Conservation (phyloP, 2,113 vertebrate species). For the Chionodraco myersi region DNA sequence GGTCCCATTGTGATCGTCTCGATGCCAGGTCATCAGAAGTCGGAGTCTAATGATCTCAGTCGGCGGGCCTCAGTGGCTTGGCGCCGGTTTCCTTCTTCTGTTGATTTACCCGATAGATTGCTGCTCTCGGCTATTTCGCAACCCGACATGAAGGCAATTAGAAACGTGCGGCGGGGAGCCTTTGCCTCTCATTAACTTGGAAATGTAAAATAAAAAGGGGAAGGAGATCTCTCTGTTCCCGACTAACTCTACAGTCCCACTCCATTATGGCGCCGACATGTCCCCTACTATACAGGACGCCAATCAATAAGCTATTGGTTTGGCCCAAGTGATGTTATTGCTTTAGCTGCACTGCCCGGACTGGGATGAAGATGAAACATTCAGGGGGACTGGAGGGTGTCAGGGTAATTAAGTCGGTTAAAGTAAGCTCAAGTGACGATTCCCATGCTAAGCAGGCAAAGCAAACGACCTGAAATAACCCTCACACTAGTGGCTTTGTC, state of each 20-base stretch:
- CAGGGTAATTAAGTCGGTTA: constrained; percentile 85
- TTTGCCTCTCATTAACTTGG: constrained; percentile 81
- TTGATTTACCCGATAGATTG: constrained; percentile 80
- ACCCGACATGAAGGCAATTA: constrained; percentile 77
- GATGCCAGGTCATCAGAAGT: constrained; percentile 70
- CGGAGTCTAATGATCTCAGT: constrained; percentile 69
- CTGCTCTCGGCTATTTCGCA: constrained; percentile 70
- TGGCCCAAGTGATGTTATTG: constrained; percentile 76
- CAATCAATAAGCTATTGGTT: constrained; percentile 78
- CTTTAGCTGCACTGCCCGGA: constrained; percentile 77
- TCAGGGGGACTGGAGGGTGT: constrained; percentile 71
- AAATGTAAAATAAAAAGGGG: constrained; percentile 50
- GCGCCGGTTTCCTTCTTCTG: constrained; percentile 70
- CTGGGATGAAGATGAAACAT: constrained; percentile 81
- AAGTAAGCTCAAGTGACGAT: constrained; percentile 78
- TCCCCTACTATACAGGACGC: constrained; percentile 57
- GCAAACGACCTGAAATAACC: constrained; percentile 74
- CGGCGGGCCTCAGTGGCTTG: constrained; percentile 68
- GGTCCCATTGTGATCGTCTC: constrained; percentile 44
- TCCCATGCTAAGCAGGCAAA: constrained; percentile 74
- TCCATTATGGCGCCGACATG: constrained; percentile 66
- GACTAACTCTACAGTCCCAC: constrained; percentile 63
- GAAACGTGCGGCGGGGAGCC: constrained; percentile 70
- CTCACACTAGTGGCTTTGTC: constrained; percentile 76
- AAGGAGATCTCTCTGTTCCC: constrained; percentile 42